A percentile compares a stretch with the other conserved stretches of the same genome.
phyloP scores from a whole-genome alignment of 2,888 invertebrate genomes.

The Agrochola lychnidis region DNA sequence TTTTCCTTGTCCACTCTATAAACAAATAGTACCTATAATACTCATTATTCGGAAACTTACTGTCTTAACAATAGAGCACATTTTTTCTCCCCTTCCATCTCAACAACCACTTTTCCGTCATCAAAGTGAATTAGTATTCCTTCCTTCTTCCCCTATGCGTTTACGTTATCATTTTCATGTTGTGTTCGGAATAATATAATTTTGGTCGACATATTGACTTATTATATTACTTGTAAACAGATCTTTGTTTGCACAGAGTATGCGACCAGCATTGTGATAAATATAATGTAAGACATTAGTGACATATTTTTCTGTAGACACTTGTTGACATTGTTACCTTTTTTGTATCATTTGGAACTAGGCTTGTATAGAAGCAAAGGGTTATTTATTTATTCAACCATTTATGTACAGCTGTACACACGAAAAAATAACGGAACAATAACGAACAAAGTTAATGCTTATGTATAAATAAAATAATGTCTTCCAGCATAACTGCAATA shows the following conservation, averaged over 20 bases:
- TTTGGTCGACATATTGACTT: constrained; percentile 27
- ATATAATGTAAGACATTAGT: background rate
- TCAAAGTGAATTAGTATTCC: constrained; percentile 39
- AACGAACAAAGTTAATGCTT: background rate
- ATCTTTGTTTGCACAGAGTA: background rate
- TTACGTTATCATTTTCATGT: constrained; percentile 36
- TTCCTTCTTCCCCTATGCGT: constrained; percentile 12
- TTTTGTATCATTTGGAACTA: background rate
- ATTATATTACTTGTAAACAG: constrained; percentile 16
- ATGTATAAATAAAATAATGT: background rate
- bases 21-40: background rate
- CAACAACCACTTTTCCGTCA: constrained; percentile 10
- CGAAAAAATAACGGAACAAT: background rate
- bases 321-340: background rate
- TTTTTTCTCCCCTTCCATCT: background rate
- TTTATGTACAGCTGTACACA: background rate
- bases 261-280: background rate
- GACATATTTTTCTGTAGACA: background rate
- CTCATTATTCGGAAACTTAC: background rate
- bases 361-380: background rate
- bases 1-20: background rate
- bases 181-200: constrained; percentile 34
- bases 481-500: too few relatives aligned
- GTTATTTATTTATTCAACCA: background rate
- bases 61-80: background rate